Evolutionary conservation across 2,797 vertebrate species (phyloP).

Genomic region (Chiloscyllium punctatum): DNA sequence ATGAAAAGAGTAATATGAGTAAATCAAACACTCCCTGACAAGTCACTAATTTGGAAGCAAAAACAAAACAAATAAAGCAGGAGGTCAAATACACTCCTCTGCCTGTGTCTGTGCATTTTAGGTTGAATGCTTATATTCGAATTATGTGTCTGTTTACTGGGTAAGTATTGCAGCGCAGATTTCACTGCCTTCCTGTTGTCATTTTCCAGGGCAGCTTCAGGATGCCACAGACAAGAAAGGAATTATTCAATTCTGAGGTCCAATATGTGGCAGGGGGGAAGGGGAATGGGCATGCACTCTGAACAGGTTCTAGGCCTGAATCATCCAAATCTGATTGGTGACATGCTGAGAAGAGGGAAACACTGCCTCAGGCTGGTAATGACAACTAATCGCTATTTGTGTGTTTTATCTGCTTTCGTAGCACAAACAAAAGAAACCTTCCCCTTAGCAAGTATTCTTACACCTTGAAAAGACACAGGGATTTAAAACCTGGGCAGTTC

Average conservation of each 20-base stretch:
- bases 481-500: not conserved
- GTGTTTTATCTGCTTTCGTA: constrained; percentile 28
- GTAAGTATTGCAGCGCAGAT: constrained; percentile 45
- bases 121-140: constrained; percentile 51
- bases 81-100: constrained; percentile 51
- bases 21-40: constrained; percentile 48
- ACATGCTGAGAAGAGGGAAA: constrained; percentile 35
- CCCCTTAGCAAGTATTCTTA: not conserved
- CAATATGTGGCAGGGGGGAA: constrained; percentile 37
- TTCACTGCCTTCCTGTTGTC: constrained; percentile 48
- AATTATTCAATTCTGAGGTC: constrained; percentile 42
- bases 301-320: constrained; percentile 39
- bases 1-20: constrained; percentile 46
- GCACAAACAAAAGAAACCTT: not conserved
- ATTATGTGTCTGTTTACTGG: constrained; percentile 44
- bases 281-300: constrained; percentile 34
- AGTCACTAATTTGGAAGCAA: constrained; percentile 60
- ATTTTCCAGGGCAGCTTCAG: constrained; percentile 47
- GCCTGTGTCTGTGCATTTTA: constrained; percentile 41
- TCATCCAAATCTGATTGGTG: constrained; percentile 23
- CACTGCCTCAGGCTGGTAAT: constrained; percentile 33
- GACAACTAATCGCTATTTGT: constrained; percentile 42
- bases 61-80: constrained; percentile 57
- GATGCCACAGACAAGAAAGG: constrained; percentile 42
- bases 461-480: not conserved